Base-by-base conservation (phyloP, 1,140 invertebrate species). In the Drosophila oshimai region DNA sequence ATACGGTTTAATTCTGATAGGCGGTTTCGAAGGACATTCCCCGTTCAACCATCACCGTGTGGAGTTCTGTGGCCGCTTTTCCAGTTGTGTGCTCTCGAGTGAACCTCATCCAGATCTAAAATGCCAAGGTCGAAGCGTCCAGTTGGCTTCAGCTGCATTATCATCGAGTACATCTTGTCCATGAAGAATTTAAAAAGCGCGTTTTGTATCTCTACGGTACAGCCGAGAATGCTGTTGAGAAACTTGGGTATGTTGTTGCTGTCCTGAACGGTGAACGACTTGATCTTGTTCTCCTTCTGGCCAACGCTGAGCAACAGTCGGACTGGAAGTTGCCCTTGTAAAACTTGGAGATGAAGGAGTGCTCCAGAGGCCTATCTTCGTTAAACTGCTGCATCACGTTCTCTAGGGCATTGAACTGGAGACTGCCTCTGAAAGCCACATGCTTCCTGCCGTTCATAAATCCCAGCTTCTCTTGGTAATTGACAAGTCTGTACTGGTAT, bases 221-320 rank as follows among this genome's bases (percentile, higher is more conserved):
- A 97, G 12, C 99, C 99, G 4, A 99, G 93, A 68, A 99, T 98
- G 68, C 99, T 93, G 90, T 99, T 99, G 3, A 99, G 93, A 92
- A 99, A 99, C 92, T 99, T 99, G 47, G 97, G 97, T 93, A 99
- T 99, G 89, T 99, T 98, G 89, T 97, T 97, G 90, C 98, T 98
- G 74, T 99, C 76, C 99, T 97, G 0, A 98, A 26, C 95, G n/a
- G n/a, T n/a, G n/a, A n/a, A n/a, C n/a, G n/a, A n/a, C 95, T 6
- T 54, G 0, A 45, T 94, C 91, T 93, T 93, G 22, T 92, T 92
- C 84, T 97, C 96, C 89, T 95, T 28, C 97, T 98, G 13, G 98
- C 94, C 24, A 99, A 92, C 4, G 96, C 96, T 45, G 93, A 94
- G 26, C 96, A 95, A 36, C 98, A 95, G 91, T 99, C 98, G 91